Evolutionary conservation across 2,113 vertebrate species (phyloP), one percentile per base, ranked within the genome.

Genomic region (Erythrocercus mccallii): DNA sequence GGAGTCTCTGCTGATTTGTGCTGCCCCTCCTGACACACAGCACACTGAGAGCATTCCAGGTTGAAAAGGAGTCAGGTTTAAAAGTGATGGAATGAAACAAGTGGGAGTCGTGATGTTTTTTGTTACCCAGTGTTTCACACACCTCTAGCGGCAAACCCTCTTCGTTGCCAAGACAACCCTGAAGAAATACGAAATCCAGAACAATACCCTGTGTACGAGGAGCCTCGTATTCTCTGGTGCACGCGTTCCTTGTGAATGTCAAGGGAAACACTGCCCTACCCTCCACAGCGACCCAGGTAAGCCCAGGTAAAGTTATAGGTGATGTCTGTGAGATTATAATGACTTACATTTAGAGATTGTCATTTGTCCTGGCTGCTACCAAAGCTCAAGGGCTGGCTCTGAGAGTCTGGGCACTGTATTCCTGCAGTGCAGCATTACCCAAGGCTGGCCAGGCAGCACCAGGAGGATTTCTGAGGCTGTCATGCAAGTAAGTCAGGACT

Each of bases 81-180:
- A 60, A 37, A 15, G 86, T 74, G 88, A 74, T 88, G 90, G 92
- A 88, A 90, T 44, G 90, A 95, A 90, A 74, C 15, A 78, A 96
- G 65, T 48, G 38, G 72, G 72, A 97, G 72, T 66, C 24, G 4
- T 62, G 88, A 64, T 86, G 90, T 72, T 96, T 96, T 95, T 88
- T 69, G 88, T 92, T 95, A 81, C 68, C 93, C 94, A 92, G 93
- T 81, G 92, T 84, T 97, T 95, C 95, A 93, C 86, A 84, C 93
- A 96, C 93, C 92, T 96, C 93, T 94, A 94, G 93, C 88, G 57
- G 93, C 93, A 96, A 96, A 94, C 72, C 93, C 88, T 95, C 92
- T 90, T 79, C 17, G 96, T 97, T 97, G 95, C 96, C 95, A 97
- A 96, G 95, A 97, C 93, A 96, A 90, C 95, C 92, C 86, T 0